Base-by-base conservation (phyloP, 2,797 vertebrate species). In the Corythornis leucogaster region DNA sequence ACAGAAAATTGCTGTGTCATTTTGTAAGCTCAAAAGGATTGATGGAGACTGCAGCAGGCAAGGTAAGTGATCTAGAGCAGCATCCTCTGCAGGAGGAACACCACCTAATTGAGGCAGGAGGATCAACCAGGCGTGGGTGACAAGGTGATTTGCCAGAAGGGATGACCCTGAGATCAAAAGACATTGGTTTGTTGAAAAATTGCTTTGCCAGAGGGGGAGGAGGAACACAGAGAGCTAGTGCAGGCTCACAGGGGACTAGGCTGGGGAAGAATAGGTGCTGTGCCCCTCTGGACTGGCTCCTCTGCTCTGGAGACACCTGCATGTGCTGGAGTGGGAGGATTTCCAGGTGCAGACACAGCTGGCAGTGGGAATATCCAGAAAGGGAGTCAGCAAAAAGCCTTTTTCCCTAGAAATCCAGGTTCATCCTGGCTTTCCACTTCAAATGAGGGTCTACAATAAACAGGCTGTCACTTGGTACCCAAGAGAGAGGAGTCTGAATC, bases 311-410 rank as follows among this genome's bases (percentile, higher is more conserved):
- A 40, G 61, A 43, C 66, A 86, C 38, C 57, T 5, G 28, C 1
- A 0, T 0, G 3, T 9, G 10, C 61, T 4, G 1, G 0, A 76
- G 40, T 0, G 35, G 11, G 17, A 33, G 31, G 35, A 38, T 67
- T 48, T 31, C 48, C 73, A 50, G 59, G 46, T 31, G 58, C 58
- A 59, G 69, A 21, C 28, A 53, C 51, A 42, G 28, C 25, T 63
- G 38, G 40, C 46, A 35, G 70, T 10, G 55, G 42, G 51, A 54
- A 54, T 6, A 42, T 14, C 8, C 13, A 31, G 5, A 40, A 70
- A 53, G 13, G 42, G 48, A 61, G 48, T 19, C 61, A 33, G 35
- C 42, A 50, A 40, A 77, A 63, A 30, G 16, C 1, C 55, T 33
- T 71, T 67, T 8, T 35, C 5, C 2, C 48, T 33, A 17, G 61